Evolutionary conservation across 2,888 invertebrate genomes (phyloP), one percentile per base, ranked within the genome.

Genomic region (Cantharis lateralis): DNA sequence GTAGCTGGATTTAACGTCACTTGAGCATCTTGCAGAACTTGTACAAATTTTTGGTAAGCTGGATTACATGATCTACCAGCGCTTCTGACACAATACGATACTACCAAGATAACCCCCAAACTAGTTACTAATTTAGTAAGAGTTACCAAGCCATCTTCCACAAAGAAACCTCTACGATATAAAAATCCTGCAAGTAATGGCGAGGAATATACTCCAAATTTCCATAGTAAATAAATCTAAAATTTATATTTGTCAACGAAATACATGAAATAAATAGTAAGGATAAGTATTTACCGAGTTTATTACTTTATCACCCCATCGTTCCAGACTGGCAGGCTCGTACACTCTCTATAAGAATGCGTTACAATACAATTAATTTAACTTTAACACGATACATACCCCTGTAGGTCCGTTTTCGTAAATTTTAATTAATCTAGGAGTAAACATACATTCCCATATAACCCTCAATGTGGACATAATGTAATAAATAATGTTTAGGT

Each of bases 161-260:
- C 89, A 76, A 93, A 89, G 82, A 92, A 93, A 63, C 92, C 94
- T 80, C 92, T 91, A 78, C 92, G 92, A 85, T 94, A 93, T 64
- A 95, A 88, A 81, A 93, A 92, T 84, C 93, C 91, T n/a, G 92
- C 91, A 77, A 95, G 89, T 71, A 95, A 88, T 3, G 96, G 96
- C 61, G 95, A 93, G 13, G 94, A 91, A 85, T 95, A 95, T 24
- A 93, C 87, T 10, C 93, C 91, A 74, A 95, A 89, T 80, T 92
- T 94, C 90, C 93, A 91, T 83, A 95, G 89, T 26, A 93, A 87
- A 77, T 91, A 90, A 70, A 93, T 87, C 93, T 93, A 86, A 68
- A 87, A 88, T 24, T 9, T 24, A 66, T 20, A 66, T n/a, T 74
- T 15, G 11, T 9, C n/a, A 18, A 10, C 1, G 10, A 48, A 48